phyloP scores from a whole-genome alignment of 1,140 invertebrate species.

The Bombus balteatus region DNA sequence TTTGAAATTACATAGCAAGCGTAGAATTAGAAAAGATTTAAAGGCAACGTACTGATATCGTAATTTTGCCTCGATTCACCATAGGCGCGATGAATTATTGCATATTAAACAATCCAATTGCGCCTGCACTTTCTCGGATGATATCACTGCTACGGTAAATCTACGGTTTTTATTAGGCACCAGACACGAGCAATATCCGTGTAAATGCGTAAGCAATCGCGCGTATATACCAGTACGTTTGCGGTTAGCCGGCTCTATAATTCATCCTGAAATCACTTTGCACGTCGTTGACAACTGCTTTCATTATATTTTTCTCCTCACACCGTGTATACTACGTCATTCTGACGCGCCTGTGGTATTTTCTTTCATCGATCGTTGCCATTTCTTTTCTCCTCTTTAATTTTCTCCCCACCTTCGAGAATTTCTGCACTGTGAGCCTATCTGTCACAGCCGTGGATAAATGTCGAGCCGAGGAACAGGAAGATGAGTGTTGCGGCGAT shows the following conservation, averaged over 20 bases:
- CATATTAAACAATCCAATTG: constrained; percentile 10
- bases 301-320: constrained; percentile 15
- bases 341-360: not conserved
- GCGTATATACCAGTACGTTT: not conserved
- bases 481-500: not conserved
- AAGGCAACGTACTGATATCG: not conserved
- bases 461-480: not conserved
- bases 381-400: not conserved
- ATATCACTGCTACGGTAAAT: constrained; percentile 1
- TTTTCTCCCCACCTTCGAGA: not conserved
- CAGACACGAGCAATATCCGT: not conserved
- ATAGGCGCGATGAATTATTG: not conserved
- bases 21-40: not conserved
- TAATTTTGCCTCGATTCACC: not conserved
- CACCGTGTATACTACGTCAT: not conserved
- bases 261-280: constrained; percentile 16
- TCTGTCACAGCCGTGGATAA: not conserved
- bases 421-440: not conserved
- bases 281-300: constrained; percentile 15
- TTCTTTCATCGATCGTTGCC: not conserved
- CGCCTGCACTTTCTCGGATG: not conserved
- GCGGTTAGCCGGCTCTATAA: constrained; percentile 15
- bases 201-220: not conserved
- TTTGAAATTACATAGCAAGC: too few species aligned
- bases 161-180: not conserved